Base-by-base conservation (phyloP, 1,140 invertebrate genomes). In the Zophobas morio region DNA sequence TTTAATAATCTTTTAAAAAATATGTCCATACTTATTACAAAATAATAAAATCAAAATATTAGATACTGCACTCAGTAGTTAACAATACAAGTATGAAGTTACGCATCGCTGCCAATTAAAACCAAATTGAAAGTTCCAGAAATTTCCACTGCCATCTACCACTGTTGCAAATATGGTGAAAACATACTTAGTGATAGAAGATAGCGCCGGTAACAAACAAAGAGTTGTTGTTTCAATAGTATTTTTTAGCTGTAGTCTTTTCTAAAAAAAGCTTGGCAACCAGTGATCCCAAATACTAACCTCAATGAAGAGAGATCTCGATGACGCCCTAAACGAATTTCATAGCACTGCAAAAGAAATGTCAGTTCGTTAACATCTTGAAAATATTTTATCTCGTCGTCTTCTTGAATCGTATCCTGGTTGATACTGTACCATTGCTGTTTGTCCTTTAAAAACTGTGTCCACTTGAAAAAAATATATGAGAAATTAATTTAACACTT, bases 381-480 rank as follows among this genome's bases (percentile, higher is more conserved):
- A 54, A 87, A 83, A 32, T 89, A 84, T 37, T 79, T 54, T 39
- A 87, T 86, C 77, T 88, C 87, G 57, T 89, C 86, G 34, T 87
- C 85, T 35, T 81, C 79, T 2, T 80, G 79, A 54, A 89, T 77
- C 46, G 82, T 83, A 34, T 87, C 85, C 82, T 88, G 78, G 34
- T 84, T 81, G 37, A 80, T 66, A 72, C 82, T 84, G 75, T 86
- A 86, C 84, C 86, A 86, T 57, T 81, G 72, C 70, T 86, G 81
- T 37, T 82, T 84, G 3, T 80, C 76, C 42, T 83, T 57, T 20
- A 86, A 60, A 46, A 76, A 74, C 4, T 80, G 47, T 74, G 57
- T 77, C 8, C 70, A 77, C 82, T 82, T 47, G 36, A 78, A 78
- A 77, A 74, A 46, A 39, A 74, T 77, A 35, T 40, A 46, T 46